Conservation (phyloP, 2,888 invertebrate genomes). For the Oxycera nigricornis region DNA sequence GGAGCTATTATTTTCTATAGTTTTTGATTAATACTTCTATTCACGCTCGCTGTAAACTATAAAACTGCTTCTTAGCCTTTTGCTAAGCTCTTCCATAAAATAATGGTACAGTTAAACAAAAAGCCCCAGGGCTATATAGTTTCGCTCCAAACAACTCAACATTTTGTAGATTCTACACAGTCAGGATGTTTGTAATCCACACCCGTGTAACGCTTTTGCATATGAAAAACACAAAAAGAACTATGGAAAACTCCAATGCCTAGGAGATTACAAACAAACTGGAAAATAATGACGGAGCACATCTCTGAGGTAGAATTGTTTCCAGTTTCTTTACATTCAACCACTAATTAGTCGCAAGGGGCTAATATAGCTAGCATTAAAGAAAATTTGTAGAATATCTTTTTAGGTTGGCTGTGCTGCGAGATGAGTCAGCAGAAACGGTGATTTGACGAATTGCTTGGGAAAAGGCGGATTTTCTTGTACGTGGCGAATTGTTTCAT, state of each 20-base stretch:
- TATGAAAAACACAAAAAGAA: neutral
- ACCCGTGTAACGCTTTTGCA: too few species aligned
- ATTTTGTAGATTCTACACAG: too few species aligned
- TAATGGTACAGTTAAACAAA: too few species aligned
- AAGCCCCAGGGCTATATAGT: too few species aligned
- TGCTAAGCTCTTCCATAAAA: too few species aligned
- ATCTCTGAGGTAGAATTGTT: conserved; percentile 3
- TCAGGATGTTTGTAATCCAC: too few species aligned
- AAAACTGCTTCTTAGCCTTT: too few species aligned
- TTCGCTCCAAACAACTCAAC: too few species aligned
- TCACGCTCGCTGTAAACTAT: too few species aligned
- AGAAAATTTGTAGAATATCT: conserved; percentile 2
- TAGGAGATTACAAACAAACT: neutral
- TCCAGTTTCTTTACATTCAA: conserved; percentile 19
- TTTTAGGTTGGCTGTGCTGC: neutral
- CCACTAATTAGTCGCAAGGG: conserved; percentile 32
- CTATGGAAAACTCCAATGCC: neutral
- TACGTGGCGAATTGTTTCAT: neutral
- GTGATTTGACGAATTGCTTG: neutral
- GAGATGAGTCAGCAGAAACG: neutral
- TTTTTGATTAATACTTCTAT: too few species aligned
- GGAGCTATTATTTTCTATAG: too few species aligned
- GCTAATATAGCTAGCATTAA: conserved; percentile 29
- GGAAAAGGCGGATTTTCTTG: neutral
- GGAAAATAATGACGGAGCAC: conserved; percentile 6